Evolutionary conservation across 1,140 invertebrate species (phyloP), one percentile per base, ranked within the genome.

Genomic region (Cherax quadricarinatus): DNA sequence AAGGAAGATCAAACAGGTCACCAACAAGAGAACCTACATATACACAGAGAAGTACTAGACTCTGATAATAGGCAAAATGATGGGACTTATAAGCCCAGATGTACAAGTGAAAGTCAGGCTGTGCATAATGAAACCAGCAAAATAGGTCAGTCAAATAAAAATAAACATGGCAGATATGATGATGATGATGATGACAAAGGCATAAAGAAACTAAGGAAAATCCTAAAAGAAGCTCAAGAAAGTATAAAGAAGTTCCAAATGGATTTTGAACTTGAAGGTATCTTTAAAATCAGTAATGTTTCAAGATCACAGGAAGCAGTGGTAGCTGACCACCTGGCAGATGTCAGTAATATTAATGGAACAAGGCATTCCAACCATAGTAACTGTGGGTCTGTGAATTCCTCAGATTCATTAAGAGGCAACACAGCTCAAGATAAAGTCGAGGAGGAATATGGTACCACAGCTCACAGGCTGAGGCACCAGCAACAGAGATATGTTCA

Each of bases 211-310:
- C 70, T 89, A 18, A 62, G 80, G 12, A 89, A 89, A 83, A 89
- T 89, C 49, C 88, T 89, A 18, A 41, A 84, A n/a, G 81, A 89
- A 12, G 88, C 88, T 73, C 88, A 89, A 3, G 49, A 14, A 30
- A 73, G 81, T 16, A 89, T 89, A 48, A 24, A 89, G 62, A 89
- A 73, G 41, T 89, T 89, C 14, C 80, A 75, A 57, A 89, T 73
- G 66, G 88, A 89, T 49, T 89, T 89, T 21, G 7, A 89, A 53
- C n/a, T 53, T 48, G 30, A 81, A 18, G 88, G 53, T 2, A 51
- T 73, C 51, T 70, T 60, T n/a, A 85, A 9, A 18, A 6, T 24
- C 16, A 53, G 66, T 30, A 89, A 84, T 49, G 18, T 12, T n/a
- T 53, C 88, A 49, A 48, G 57, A 51, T 70, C 30, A 12, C 21